Evolutionary conservation across 2,113 vertebrate genomes (phyloP).

Genomic region (Ochotona princeps): DNA sequence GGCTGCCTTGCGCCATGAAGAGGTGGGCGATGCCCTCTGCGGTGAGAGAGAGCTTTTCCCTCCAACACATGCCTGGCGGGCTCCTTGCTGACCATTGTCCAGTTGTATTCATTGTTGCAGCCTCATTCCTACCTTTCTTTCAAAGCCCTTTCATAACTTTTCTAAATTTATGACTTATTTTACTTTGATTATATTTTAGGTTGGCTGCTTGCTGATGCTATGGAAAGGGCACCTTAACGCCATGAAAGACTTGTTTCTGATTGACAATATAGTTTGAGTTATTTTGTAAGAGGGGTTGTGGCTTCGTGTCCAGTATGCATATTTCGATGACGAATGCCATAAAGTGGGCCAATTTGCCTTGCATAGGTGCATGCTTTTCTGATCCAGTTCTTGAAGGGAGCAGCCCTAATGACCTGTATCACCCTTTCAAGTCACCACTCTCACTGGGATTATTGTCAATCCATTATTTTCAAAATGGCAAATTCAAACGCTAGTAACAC

Average conservation of each 20-base stretch:
- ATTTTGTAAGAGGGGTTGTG: slow-evolving; percentile 8
- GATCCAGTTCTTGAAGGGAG: neutral
- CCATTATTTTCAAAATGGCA: no score
- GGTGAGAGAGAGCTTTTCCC: neutral
- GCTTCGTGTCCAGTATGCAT: neutral
- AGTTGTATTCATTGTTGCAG: slow-evolving; percentile 40
- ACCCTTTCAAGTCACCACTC: no score
- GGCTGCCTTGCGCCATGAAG: neutral
- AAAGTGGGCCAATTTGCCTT: neutral
- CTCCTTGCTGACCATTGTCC: neutral
- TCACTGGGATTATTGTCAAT: no score
- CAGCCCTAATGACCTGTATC: no score
- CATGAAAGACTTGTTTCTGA: slow-evolving; percentile 62
- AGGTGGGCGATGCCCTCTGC: neutral
- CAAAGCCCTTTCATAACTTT: slow-evolving; percentile 52
- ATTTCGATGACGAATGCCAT: slow-evolving; percentile 53
- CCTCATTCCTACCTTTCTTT: slow-evolving; percentile 38
- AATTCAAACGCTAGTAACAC: no score
- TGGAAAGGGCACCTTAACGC: slow-evolving; percentile 65
- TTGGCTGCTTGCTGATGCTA: slow-evolving; percentile 66
- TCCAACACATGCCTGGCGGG: neutral
- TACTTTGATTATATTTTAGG: slow-evolving; percentile 68
- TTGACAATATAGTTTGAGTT: slow-evolving; percentile 24
- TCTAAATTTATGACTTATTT: slow-evolving; percentile 74
- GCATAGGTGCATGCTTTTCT: slow-evolving; percentile 33